Conservation (phyloP, 2,888 invertebrate genomes). For the Gastracanthus pulcherrimus region DNA sequence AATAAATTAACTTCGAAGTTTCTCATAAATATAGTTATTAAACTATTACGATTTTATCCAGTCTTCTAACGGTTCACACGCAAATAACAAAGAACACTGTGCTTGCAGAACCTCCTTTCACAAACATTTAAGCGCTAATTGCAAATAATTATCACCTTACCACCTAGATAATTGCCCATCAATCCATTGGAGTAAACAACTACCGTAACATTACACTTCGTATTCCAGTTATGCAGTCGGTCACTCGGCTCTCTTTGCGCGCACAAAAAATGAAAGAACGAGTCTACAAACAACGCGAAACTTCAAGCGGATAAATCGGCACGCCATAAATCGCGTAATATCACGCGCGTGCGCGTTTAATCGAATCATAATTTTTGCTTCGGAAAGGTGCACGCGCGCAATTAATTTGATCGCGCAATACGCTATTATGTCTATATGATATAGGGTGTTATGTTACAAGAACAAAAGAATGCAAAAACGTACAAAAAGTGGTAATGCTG, state of each 20-base stretch:
- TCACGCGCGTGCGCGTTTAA: too few species aligned
- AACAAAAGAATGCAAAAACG: too few species aligned
- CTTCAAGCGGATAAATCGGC: too few species aligned
- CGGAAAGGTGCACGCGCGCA: too few species aligned
- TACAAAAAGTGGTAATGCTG: too few species aligned
- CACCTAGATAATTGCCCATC: conserved; percentile 17
- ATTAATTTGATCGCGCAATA: too few species aligned
- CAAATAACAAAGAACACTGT: neutral
- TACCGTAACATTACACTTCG: neutral
- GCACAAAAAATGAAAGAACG: neutral
- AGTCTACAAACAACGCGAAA: neutral
- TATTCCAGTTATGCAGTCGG: too few species aligned
- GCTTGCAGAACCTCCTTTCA: neutral
- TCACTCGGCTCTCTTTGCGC: neutral
- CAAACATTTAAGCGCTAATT: conserved; percentile 13
- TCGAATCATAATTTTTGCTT: too few species aligned
- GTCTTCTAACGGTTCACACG: neutral
- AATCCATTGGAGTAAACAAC: conserved; percentile 12
- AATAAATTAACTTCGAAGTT: neutral
- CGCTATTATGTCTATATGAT: too few species aligned
- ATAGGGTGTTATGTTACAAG: too few species aligned
- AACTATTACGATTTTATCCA: neutral
- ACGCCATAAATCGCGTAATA: too few species aligned
- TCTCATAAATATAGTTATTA: neutral
- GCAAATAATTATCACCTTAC: conserved; percentile 28